Evolutionary conservation across 1,140 invertebrate genomes (phyloP), one percentile per base, ranked within the genome.

Genomic region (Prorops nasuta): DNA sequence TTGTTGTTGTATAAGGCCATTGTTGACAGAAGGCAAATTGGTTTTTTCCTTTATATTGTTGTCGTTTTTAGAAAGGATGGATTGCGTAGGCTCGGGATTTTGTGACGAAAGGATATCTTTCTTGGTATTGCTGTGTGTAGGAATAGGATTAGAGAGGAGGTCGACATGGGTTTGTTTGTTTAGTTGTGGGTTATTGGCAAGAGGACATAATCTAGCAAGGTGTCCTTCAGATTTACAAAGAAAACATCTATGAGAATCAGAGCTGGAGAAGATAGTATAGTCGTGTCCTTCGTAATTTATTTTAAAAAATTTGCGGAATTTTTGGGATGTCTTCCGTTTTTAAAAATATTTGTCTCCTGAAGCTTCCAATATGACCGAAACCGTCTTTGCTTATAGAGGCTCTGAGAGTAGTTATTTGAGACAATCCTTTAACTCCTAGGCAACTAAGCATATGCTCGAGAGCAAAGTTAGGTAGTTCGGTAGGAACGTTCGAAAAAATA

Each of bases 401-500:
- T 18, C 37, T 38, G n/a, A 51, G 1, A 22, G 39, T 34, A 1
- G 42, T 24, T 3, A 51, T 20, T 3, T 8, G 1, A 1, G 24
- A 51, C 21, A 19, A 3, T 20, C n/a, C 32, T 12, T 16, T 32
- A 2, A 51, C 9, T 0, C 12, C 2, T 2, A 32, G 0, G 3
- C 16, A 16, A 3, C 8, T 18, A 0, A 50, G 14, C 2, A n/a
- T 43, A 2, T 39, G 10, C 20, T 44, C 35, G 0, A 44, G 21
- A 1, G 8, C 3, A 3, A 1, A 3, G 19, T 49, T 24, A 20
- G 39, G 39, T 12, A 49, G 41, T 15, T 9, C 36, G 12, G 32
- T 28, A 16, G 20, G 24, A 1, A 44, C 14, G 22, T 50, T 50
- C 16, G 22, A 50, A 0, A 44, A 10, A 3, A 50, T 37, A 6